Evolutionary conservation across 2,113 vertebrate species (phyloP), one percentile per base, ranked within the genome.

Genomic region (Rattus rattus): DNA sequence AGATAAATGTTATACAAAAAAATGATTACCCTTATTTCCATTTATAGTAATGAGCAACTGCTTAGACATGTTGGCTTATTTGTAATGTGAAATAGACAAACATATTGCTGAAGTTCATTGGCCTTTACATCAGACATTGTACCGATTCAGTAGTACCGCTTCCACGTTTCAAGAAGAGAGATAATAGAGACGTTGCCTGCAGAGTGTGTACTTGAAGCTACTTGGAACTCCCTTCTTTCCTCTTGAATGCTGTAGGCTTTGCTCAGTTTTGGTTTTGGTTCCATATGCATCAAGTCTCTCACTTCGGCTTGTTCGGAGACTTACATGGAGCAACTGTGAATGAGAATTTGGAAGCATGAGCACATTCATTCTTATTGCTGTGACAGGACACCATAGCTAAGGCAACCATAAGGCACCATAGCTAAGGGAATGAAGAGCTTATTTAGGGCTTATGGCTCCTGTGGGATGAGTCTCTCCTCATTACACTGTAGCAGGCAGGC

Each of bases 1-100:
- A 80, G 22, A 49, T 69, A 79, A 97, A 73, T 92, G 93, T 87
- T 93, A 54, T 88, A 13, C 5, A 91, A 77, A 79, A 72, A 70
- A 54, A 33, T 65, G 30, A 75, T 49, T 12, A 6, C 56, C 28
- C 3, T 88, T 92, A 90, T 88, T 88, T 75, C 24, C 5, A 77
- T 93, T 67, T 93, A 12, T 77, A 49, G 36, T 83, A 95, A 92
- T 59, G 16, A 96, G 33, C 2, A 83, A 43, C 8, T 36, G 49
- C 7, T 94, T 75, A 59, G 72, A 2, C 49, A 72, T 84, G 36
- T 73, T 63, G 96, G 5, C 9, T 65, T 93, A 49, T 0, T 30
- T 77, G 24, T 43, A 59, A 20, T 86, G 39, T 77, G n/a, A 12
- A 61, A 30, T 30, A 75, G 49, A 26, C 19, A 83, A 49, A 33